phyloP scores from a whole-genome alignment of 1,140 invertebrate species.

The Pogonus chalceus region DNA sequence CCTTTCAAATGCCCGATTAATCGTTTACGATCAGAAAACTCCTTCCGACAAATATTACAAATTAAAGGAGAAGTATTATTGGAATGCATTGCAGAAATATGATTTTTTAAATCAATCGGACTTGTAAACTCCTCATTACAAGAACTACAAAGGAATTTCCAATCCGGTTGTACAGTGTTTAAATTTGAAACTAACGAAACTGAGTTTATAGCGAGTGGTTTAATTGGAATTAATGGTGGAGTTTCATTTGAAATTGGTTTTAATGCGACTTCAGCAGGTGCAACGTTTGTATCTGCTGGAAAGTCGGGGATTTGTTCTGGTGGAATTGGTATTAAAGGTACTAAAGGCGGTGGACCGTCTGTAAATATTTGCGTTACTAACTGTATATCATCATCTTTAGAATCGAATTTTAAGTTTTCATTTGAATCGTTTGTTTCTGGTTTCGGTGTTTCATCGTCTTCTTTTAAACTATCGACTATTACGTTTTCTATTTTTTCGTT shows the following conservation, averaged over 20 bases:
- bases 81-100: background rate
- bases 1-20: constrained; percentile 27
- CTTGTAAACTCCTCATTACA: constrained; percentile 20
- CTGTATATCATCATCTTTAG: background rate
- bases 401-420: background rate
- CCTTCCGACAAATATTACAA: constrained; percentile 27
- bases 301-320: constrained; percentile 8
- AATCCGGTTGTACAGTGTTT: constrained; percentile 14
- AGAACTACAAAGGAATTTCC: constrained; percentile 16
- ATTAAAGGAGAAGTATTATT: background rate
- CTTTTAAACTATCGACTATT: background rate
- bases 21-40: constrained; percentile 24
- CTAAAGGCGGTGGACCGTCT: constrained; percentile 22
- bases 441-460: background rate
- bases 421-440: background rate
- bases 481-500: background rate
- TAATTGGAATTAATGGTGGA: constrained; percentile 27
- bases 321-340: constrained; percentile 18
- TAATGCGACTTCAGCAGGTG: constrained; percentile 6
- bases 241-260: constrained; percentile 17
- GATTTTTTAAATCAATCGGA: constrained; percentile 15
- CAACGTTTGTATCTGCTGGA: constrained; percentile 13
- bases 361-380: constrained; percentile 9
- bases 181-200: constrained; percentile 7
- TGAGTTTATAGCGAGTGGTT: constrained; percentile 16